Percentiles rank a stretch among this genome's conserved stretches.
phyloP scores from a whole-genome alignment of 2,888 invertebrate genomes.

The Drosophila quinaria region DNA sequence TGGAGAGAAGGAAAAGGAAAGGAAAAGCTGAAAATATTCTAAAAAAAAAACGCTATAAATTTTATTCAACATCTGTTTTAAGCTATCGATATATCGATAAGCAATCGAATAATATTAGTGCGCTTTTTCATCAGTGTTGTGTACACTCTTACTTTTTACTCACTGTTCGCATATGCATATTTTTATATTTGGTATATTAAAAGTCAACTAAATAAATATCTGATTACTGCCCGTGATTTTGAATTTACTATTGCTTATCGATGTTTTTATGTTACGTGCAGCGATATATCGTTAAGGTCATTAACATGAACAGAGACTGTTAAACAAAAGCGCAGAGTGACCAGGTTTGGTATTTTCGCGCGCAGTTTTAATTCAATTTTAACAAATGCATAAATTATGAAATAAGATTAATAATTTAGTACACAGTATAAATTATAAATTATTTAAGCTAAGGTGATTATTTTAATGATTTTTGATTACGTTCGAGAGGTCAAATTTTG shows the following conservation, averaged over 20 bases:
- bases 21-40: no score
- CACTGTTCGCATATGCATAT: background rate
- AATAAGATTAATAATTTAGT: no score
- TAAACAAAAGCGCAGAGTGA: background rate
- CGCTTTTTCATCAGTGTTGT: background rate
- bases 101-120: background rate
- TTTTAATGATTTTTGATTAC: no score
- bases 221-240: background rate
- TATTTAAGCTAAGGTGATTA: no score
- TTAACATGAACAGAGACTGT: background rate
- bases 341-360: background rate
- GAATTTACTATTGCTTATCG: background rate
- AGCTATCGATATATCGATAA: constrained; percentile 42
- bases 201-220: background rate
- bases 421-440: no score
- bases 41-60: no score
- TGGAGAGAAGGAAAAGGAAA: no score
- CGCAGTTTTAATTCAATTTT: background rate
- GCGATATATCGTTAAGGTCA: background rate
- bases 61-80: constrained; percentile 12
- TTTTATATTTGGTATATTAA: background rate
- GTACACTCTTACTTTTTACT: background rate
- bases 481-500: no score
- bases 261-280: background rate
- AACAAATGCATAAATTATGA: no score